Conservation (phyloP, 2,797 vertebrate genomes). For the Myotis myotis region DNA sequence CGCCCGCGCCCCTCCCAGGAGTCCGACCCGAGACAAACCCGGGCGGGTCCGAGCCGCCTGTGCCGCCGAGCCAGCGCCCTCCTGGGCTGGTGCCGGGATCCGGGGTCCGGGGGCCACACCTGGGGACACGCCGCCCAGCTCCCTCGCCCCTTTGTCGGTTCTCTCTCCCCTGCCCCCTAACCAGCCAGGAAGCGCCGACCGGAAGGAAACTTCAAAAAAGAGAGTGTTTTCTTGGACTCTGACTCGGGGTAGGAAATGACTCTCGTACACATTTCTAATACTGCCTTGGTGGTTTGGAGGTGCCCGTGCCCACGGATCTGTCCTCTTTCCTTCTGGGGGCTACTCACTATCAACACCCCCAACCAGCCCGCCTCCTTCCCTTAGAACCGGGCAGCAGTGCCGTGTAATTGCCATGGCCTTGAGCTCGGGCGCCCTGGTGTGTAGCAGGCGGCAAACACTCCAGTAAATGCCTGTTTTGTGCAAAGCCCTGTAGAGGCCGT, state of each 20-base stretch:
- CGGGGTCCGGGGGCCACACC: background rate
- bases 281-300: background rate
- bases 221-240: background rate
- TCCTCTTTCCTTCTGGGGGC: background rate
- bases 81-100: background rate
- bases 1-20: background rate
- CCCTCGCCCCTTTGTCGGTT: background rate
- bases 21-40: background rate
- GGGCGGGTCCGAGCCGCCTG: background rate
- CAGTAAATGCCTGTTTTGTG: background rate
- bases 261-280: background rate
- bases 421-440: background rate
- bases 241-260: background rate
- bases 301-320: background rate
- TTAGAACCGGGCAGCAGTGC: background rate
- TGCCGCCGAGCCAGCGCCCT: too few species aligned
- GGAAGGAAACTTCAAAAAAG: background rate
- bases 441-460: background rate
- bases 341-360: background rate
- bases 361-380: background rate
- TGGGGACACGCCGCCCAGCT: background rate
- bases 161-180: background rate
- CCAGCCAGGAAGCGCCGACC: background rate
- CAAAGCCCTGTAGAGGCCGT: background rate
- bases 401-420: background rate